Base-by-base conservation (phyloP, 2,797 vertebrate species). In the Oreochromis mossambicus region DNA sequence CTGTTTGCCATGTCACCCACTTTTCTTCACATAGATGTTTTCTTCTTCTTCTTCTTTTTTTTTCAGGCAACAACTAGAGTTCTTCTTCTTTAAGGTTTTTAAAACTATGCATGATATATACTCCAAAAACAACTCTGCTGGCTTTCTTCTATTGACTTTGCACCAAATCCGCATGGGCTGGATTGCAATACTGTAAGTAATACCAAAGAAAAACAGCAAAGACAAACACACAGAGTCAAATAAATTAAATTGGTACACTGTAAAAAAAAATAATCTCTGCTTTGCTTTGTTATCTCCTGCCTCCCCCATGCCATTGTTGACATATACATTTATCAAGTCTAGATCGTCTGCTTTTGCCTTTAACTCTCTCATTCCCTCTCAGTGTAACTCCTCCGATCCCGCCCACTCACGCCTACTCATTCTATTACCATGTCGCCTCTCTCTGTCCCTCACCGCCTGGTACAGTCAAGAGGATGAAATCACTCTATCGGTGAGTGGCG, bases 381-480 rank as follows among this genome's bases (percentile, higher is more conserved):
- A 38, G 58, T 87, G 87, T 86, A 86, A 81, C 81, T 85, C 86
- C 83, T 77, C 80, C 21, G 7, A 78, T 86, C 88, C 83, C 89
- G 88, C 85, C 89, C 82, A 80, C 87, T 80, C 80, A 82, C 85
- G 6, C 91, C 88, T 81, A 87, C 90, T 88, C 86, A 36, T 80
- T 91, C 90, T 75, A 79, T 87, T 81, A 82, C 77, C 26, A 24
- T 36, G 81, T 83, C 86, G 77, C 84, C 51, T 82, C 54, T 83
- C 85, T 80, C 78, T 29, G 90, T 89, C 86, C 84, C 83, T 92
- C 83, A 66, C 83, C 86, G 76, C 86, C 87, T 85, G 78, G 86
- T 83, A 83, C 81, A 91, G 93, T 94, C 92, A 94, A 94, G 94
- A 92, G 91, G 92, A 91, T 92, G 88, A 94, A 94, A 94, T 93